phyloP scores from a whole-genome alignment of 2,888 invertebrate genomes.

The Polylopha cassiicola region DNA sequence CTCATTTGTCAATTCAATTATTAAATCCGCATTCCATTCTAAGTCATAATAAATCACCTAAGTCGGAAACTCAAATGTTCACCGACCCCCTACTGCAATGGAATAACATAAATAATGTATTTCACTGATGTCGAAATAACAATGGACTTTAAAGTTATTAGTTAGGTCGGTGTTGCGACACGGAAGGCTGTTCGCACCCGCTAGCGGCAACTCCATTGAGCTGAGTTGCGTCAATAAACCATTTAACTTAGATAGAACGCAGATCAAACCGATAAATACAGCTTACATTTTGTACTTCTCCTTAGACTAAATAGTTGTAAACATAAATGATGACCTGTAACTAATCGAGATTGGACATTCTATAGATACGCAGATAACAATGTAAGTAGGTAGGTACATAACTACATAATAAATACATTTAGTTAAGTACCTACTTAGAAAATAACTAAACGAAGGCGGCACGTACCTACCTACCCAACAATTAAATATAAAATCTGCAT shows the following conservation, averaged over 20 bases:
- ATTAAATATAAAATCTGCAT: no score
- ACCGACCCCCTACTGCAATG: conserved; percentile 16
- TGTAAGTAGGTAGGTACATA: background rate
- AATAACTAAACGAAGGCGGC: no score
- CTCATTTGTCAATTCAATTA: no score
- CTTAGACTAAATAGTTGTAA: no score
- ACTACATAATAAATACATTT: no score
- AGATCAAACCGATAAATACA: background rate
- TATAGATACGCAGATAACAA: conserved; percentile 2
- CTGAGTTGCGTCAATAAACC: no score
- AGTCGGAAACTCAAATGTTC: conserved; percentile 24
- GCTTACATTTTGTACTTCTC: no score
- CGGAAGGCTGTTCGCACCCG: conserved; percentile 20
- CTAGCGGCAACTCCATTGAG: conserved; percentile 1
- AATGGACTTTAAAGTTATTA: conserved; percentile 32
- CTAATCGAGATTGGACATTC: conserved; percentile 1
- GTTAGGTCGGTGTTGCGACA: conserved; percentile 28
- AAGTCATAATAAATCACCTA: conserved; percentile 9
- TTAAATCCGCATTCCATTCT: conserved; percentile 8
- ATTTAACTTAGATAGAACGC: no score
- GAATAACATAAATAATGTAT: conserved; percentile 29
- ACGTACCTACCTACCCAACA: no score
- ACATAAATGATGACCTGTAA: no score
- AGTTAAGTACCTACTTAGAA: no score
- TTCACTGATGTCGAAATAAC: conserved; percentile 36